phyloP scores from a whole-genome alignment of 2,888 invertebrate genomes.

The Oscheius sp. region DNA sequence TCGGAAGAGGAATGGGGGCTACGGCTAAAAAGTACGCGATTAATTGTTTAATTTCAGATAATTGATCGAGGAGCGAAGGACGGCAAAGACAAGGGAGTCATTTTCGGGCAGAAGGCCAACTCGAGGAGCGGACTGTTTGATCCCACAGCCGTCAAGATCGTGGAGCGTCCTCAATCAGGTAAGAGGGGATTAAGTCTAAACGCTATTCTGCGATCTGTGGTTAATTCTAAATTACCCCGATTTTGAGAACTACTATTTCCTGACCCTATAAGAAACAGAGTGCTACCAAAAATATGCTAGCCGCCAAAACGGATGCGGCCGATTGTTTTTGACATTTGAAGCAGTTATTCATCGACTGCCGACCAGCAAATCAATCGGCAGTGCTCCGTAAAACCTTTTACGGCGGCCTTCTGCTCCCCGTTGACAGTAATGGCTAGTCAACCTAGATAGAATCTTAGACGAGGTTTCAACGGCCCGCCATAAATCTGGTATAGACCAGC shows the following conservation, averaged over 20 bases:
- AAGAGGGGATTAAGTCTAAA: not conserved
- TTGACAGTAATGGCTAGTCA: constrained; percentile 6
- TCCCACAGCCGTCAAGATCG: constrained; percentile 57
- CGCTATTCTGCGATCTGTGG: constrained; percentile 15
- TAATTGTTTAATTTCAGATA: constrained; percentile 39
- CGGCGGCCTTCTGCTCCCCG: constrained; percentile 5
- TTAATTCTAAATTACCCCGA: not conserved
- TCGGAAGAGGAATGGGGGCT: not conserved
- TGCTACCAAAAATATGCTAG: not conserved
- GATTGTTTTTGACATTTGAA: not conserved
- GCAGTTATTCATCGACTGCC: no score
- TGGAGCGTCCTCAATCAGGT: constrained; percentile 34
- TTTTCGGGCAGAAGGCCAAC: constrained; percentile 73
- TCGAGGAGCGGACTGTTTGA: constrained; percentile 75
- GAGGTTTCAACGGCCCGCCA: constrained; percentile 29
- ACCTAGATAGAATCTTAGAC: constrained; percentile 14
- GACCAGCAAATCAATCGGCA: constrained; percentile 6
- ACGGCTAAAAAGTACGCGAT: not conserved
- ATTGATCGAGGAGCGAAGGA: constrained; percentile 39
- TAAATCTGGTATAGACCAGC: constrained; percentile 23
- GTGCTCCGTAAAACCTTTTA: not conserved
- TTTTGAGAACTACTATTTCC: not conserved
- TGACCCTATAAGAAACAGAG: not conserved
- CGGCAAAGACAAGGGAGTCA: constrained; percentile 74
- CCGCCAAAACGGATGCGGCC: not conserved